Evolutionary conservation across 2,888 invertebrate species (phyloP), one percentile per base, ranked within the genome.

Genomic region (Litoditis marina): DNA sequence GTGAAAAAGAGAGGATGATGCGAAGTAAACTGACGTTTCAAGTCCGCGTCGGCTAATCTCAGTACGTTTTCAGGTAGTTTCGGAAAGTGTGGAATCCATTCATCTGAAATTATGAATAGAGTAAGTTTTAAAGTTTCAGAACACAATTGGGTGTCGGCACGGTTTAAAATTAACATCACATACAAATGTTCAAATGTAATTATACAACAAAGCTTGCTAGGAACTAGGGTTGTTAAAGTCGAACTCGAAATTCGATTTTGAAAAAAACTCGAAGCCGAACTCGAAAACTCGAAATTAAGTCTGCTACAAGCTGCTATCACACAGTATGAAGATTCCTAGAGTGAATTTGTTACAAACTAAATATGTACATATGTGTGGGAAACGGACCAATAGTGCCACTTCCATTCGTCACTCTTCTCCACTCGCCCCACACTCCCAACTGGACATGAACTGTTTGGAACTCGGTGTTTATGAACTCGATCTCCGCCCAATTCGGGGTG

Each of bases 81-180:
- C n/a, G 81, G 81, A 60, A 81, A 81, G 57, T 81, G 81, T 2
- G 81, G 78, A 60, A 80, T 80, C 78, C 79, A 81, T 65, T 81
- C 80, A 42, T 69, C 80, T 81, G 69, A 62, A 78, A 74, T 11
- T 25, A 51, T 58, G 16, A 28, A 19, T 27, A n/a, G n/a, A n/a
- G n/a, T n/a, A n/a, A n/a, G n/a, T n/a, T n/a, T n/a, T n/a, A n/a
- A n/a, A n/a, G n/a, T n/a, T n/a, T n/a, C n/a, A n/a, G n/a, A n/a
- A n/a, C n/a, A n/a, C n/a, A n/a, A n/a, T n/a, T n/a, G n/a, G n/a
- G n/a, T n/a, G n/a, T n/a, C n/a, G n/a, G n/a, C n/a, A n/a, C n/a
- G n/a, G n/a, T n/a, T n/a, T n/a, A n/a, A n/a, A n/a, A n/a, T n/a
- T n/a, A n/a, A n/a, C n/a, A n/a, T n/a, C n/a, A n/a, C n/a, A n/a